phyloP scores from a whole-genome alignment of 1,140 invertebrate species.

The Bombyx mandarina region DNA sequence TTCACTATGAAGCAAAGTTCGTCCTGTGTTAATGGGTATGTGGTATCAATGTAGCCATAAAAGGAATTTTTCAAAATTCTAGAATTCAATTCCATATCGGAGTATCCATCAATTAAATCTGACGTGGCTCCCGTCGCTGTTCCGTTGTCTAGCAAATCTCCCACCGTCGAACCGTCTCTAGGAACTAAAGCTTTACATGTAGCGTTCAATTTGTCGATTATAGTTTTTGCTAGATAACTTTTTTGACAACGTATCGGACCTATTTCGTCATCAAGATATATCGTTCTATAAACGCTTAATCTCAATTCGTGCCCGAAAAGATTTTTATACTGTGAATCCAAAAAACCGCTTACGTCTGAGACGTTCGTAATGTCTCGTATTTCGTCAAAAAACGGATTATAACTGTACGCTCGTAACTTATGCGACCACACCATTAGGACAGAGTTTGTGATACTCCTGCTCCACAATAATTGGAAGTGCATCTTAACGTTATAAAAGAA shows the following conservation, averaged over 20 bases:
- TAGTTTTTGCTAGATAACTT: conserved; percentile 28
- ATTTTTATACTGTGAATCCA: conserved; percentile 40
- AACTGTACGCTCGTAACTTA: conserved; percentile 41
- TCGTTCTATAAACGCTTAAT: conserved; percentile 50
- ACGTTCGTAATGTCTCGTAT: conserved; percentile 46
- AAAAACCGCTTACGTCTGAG: conserved; percentile 25
- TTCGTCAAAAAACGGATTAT: conserved; percentile 47
- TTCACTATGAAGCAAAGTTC: conserved; percentile 53
- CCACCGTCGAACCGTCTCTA: conserved; percentile 50
- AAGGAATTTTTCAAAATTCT: conserved; percentile 52
- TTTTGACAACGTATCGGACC: conserved; percentile 42
- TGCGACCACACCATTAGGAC: conserved; percentile 41
- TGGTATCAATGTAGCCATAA: conserved; percentile 60
- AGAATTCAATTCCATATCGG: conserved; percentile 54
- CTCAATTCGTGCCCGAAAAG: conserved; percentile 40
- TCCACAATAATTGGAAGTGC: conserved; percentile 51
- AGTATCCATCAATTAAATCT: conserved; percentile 53
- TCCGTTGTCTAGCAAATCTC: conserved; percentile 48
- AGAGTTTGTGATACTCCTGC: conserved; percentile 47
- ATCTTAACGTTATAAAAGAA: conserved; percentile 39
- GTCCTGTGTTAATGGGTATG: conserved; percentile 48
- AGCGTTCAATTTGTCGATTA: conserved; percentile 48
- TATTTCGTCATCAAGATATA: conserved; percentile 36
- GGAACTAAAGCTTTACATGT: conserved; percentile 42
- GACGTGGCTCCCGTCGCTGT: conserved; percentile 53